Evolutionary conservation across 53 echinoderm and acorn worm species (phyloP), one percentile per base, ranked within the genome.

Genomic region (Arbacia lixula): DNA sequence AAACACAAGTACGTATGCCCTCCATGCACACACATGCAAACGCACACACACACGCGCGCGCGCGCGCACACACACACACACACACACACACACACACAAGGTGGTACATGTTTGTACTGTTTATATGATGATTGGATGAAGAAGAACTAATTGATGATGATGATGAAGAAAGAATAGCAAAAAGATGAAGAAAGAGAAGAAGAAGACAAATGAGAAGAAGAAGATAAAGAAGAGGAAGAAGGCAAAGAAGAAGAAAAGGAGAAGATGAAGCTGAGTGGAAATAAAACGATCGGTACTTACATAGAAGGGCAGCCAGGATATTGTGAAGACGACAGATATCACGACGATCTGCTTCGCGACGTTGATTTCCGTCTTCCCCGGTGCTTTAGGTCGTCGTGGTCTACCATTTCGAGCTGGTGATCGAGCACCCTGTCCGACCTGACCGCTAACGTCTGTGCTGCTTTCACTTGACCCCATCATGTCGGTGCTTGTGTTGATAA

Each of bases 221-320:
- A 57, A 5, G 58, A 57, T 11, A 21, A 20, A 57, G 22, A 57
- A 21, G 22, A 57, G 16, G n/a, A 14, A 21, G 58, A 57, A 20
- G 58, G n/a, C 5, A 21, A 57, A 6, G 58, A 57, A 57, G 58
- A 57, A 57, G 58, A 57, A 57, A 21, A 57, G 58, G 58, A n/a
- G n/a, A n/a, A n/a, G n/a, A n/a, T n/a, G n/a, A n/a, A n/a, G n/a
- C n/a, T n/a, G n/a, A n/a, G n/a, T n/a, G n/a, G n/a, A n/a, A n/a
- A n/a, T n/a, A n/a, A n/a, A n/a, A n/a, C n/a, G n/a, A n/a, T n/a
- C n/a, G 57, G 28, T 53, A 89, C 89, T 89, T 36, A 89, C 89
- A 46, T 89, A 89, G 27, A 89, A 89, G 14, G 88, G 89, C 31
- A 89, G 3, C 89, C 89, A 89, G 19, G 89, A 89, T 11, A 89